These are phyloP conservation scores for Scaptomyza pallida DNA, from an alignment of 1,140 invertebrate genomes.

Conservation along the genomic window DNA sequence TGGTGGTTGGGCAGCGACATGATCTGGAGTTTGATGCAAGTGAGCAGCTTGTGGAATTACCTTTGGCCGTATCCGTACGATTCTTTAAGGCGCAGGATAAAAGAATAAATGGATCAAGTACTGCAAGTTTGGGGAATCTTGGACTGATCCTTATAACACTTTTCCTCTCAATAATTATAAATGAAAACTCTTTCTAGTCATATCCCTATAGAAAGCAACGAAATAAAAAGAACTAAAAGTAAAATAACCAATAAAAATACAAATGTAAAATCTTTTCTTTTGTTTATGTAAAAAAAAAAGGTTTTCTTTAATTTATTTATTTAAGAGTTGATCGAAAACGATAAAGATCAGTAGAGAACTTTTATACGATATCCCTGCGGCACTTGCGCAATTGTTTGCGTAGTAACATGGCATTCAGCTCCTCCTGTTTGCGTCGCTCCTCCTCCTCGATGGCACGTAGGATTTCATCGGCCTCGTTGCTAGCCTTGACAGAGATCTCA, in stretches of 20 bases:
- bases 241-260: too few relatives aligned
- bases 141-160: neutral
- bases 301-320: too few relatives aligned
- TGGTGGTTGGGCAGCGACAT: slow-evolving; percentile 63
- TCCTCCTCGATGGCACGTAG: slow-evolving; percentile 62
- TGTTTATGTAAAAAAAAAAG: too few relatives aligned
- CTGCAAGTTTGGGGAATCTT: neutral
- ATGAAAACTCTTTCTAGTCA: neutral
- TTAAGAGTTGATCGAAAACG: too few relatives aligned
- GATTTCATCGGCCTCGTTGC: slow-evolving; percentile 70
- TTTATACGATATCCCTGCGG: slow-evolving; percentile 70
- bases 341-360: neutral
- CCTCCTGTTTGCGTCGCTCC: slow-evolving; percentile 64
- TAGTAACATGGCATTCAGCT: slow-evolving; percentile 56
- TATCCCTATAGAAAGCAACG: too few relatives aligned
- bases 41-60: slow-evolving; percentile 62
- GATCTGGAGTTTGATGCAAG: slow-evolving; percentile 69
- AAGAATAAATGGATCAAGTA: neutral
- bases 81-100: slow-evolving; percentile 51
- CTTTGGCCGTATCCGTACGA: slow-evolving; percentile 64
- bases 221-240: too few relatives aligned
- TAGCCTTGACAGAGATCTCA: slow-evolving; percentile 63
- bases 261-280: too few relatives aligned
- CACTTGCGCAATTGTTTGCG: slow-evolving; percentile 77
- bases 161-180: neutral